A percentile compares a stretch with the other conserved stretches of the same genome.
These are phyloP conservation scores for Nemurella pictetii DNA, from an alignment of 2,888 invertebrate genomes.

Conservation along the genomic window DNA sequence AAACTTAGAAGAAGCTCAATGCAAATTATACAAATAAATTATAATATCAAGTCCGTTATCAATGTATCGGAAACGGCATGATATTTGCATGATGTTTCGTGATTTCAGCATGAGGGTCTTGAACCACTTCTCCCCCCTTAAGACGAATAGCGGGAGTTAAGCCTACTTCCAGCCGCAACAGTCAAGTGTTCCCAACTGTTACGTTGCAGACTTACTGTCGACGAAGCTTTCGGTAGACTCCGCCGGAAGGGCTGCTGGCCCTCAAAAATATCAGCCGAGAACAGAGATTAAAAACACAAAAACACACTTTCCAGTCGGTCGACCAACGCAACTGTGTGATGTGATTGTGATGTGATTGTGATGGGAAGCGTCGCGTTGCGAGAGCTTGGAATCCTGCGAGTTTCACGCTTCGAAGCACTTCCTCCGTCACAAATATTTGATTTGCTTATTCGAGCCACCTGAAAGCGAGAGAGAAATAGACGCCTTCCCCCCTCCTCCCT, in stretches of 20 bases:
- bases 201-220: background rate
- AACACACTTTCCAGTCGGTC: background rate
- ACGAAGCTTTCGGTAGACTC: background rate
- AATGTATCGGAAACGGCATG: background rate
- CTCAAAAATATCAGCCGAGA: background rate
- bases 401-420: background rate
- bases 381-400: too few relatives aligned
- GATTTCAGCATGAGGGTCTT: background rate
- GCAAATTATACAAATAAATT: background rate
- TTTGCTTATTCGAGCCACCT: too few relatives aligned
- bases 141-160: background rate
- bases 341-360: too few relatives aligned
- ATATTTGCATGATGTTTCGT: background rate
- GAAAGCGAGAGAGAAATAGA: too few relatives aligned
- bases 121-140: background rate
- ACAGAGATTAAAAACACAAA: background rate
- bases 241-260: background rate
- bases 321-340: too few relatives aligned
- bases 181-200: too few relatives aligned
- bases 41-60: background rate
- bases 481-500: too few relatives aligned
- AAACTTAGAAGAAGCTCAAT: background rate
- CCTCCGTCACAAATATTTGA: background rate
- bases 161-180: too few relatives aligned
- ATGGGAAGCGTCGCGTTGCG: too few relatives aligned